Evolutionary conservation across 2,888 invertebrate species (phyloP), one percentile per base, ranked within the genome.

Genomic region (Margaritifera margaritifera): DNA sequence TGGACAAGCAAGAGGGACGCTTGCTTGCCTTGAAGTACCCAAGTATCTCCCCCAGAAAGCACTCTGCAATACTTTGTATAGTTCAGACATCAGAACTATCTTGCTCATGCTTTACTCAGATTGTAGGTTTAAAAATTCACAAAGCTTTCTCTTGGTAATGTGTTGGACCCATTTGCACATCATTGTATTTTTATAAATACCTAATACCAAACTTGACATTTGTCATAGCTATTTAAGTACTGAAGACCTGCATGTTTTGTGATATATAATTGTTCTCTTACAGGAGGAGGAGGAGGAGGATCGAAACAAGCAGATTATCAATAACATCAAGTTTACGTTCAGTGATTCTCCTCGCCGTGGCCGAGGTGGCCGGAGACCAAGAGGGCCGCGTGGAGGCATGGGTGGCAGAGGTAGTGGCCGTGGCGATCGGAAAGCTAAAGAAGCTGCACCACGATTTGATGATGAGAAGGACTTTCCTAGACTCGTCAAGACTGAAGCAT

Each of bases 401-500:
- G 72, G 81, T 27, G 80, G 80, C 57, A 77, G 83, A 22, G 76
- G 85, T 51, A 71, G 81, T 24, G 84, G 86, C 57, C 74, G 83
- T 51, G 83, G 84, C 27, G 84, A 86, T 62, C 72, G 86, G 57
- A 84, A 84, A 75, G 78, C 78, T 69, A 77, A 79, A 18, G 90
- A 89, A 78, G 84, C 88, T 74, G 87, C 86, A 52, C 96, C 97
- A 25, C 96, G 96, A 91, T 96, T 98, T 80, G 96, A 97, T 90
- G 97, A 97, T 91, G 96, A 96, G 92, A 94, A 94, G 91, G 97
- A 97, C 91, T 97, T 98, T 92, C 97, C 97, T 84, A 95, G 96
- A 89, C 93, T 97, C 90, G 95, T 95, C 63, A 86, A 86, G 66
- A 78, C 83, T 52, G 81, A 76, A 68, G 83, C 84, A 61, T 84